Evolutionary conservation across 53 echinoderm and acorn worm genomes (phyloP).

Genomic region (Pentamera pediparva): DNA sequence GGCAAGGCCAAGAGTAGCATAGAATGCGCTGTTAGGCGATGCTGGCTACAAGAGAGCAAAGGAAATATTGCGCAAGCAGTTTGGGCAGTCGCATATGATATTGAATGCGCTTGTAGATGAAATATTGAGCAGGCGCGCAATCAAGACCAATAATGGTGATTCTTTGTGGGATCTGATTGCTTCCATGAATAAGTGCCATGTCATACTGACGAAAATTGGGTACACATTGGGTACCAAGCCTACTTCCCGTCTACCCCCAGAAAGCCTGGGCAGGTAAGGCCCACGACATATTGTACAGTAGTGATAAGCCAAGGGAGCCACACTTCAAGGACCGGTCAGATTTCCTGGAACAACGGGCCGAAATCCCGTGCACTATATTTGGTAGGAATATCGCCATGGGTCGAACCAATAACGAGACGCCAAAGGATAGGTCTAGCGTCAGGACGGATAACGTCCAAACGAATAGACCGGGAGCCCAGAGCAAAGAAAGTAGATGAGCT

Average conservation of each 20-base stretch:
- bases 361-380: slow-evolving; percentile 36
- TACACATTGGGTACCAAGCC: background rate
- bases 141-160: slow-evolving; percentile 29
- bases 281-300: background rate
- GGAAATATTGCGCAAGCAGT: slow-evolving; percentile 14
- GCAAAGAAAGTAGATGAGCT: too few species aligned
- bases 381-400: slow-evolving; percentile 8
- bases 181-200: slow-evolving; percentile 40
- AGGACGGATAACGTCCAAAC: slow-evolving; percentile 24
- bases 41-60: slow-evolving; percentile 1
- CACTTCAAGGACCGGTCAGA: slow-evolving; percentile 12
- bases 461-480: too few species aligned
- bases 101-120: slow-evolving; percentile 29
- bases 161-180: slow-evolving; percentile 36
- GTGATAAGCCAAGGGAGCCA: slow-evolving; percentile 4
- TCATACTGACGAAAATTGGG: slow-evolving; percentile 18
- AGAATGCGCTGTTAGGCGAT: slow-evolving; percentile 33
- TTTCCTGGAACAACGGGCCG: slow-evolving; percentile 6
- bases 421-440: background rate
- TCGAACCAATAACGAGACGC: background rate
- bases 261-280: background rate
- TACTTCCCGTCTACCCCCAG: background rate
- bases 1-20: slow-evolving; percentile 42
- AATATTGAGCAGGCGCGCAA: background rate
- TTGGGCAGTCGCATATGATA: slow-evolving; percentile 45